These are phyloP conservation scores for Eurystomus gularis DNA, from an alignment of 2,113 vertebrate species.

Conservation along the genomic window DNA sequence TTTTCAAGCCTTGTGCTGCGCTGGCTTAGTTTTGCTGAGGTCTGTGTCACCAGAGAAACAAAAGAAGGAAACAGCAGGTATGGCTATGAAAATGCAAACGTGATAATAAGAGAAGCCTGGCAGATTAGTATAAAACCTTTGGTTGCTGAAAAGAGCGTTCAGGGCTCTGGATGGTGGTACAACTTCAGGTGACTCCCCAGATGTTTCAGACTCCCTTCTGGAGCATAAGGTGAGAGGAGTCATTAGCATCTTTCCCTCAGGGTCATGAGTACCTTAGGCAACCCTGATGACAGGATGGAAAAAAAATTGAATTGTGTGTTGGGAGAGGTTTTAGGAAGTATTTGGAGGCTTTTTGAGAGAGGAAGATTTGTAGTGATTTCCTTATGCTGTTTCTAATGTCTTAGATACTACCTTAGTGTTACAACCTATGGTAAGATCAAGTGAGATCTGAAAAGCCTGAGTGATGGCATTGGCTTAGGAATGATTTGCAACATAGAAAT, in stretches of 20 bases:
- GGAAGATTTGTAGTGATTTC: neutral
- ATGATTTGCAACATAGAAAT: neutral
- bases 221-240: fast-evolving
- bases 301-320: neutral
- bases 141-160: neutral
- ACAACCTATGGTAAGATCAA: neutral
- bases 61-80: neutral
- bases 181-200: neutral
- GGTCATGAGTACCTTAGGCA: neutral
- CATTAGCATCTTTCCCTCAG: neutral
- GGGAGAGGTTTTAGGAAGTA: neutral
- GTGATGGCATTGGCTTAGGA: neutral
- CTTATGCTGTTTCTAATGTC: neutral
- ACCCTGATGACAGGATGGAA: neutral
- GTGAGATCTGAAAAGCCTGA: neutral
- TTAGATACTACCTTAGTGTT: neutral
- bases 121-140: neutral
- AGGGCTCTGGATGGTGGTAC: neutral
- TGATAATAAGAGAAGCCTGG: neutral
- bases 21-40: neutral
- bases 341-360: neutral
- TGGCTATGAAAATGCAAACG: neutral
- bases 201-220: neutral
- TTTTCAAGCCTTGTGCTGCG: neutral
- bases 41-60: neutral